These are phyloP conservation scores for Suillia variegata DNA, from an alignment of 2,888 invertebrate species.

Conservation along the genomic window DNA sequence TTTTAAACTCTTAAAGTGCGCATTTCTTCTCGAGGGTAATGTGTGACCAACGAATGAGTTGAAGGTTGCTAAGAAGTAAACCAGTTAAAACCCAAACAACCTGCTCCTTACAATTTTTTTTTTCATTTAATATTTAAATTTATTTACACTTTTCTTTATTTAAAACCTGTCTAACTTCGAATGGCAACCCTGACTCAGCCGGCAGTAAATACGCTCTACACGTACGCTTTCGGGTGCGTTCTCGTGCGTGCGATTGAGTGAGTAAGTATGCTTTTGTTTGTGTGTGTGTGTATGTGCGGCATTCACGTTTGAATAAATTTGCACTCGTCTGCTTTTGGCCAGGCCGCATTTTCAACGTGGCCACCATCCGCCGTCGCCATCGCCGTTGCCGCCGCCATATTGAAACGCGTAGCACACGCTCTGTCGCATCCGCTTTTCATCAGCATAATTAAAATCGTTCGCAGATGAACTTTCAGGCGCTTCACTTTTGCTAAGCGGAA, in stretches of 20 bases:
- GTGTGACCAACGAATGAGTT: too few relatives aligned
- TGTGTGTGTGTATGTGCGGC: neutral
- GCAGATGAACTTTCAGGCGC: neutral
- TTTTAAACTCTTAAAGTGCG: too few relatives aligned
- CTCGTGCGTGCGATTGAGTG: neutral
- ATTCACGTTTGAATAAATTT: neutral
- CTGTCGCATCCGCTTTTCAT: neutral
- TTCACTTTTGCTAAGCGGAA: neutral
- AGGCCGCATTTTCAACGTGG: neutral
- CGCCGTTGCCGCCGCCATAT: neutral
- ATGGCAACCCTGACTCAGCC: too few relatives aligned
- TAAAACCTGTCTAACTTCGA: too few relatives aligned
- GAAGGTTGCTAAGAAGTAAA: too few relatives aligned
- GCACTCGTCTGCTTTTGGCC: neutral
- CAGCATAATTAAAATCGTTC: slow-evolving; percentile 1
- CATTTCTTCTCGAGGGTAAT: too few relatives aligned
- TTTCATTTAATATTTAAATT: too few relatives aligned
- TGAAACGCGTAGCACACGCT: neutral
- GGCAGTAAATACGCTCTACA: neutral
- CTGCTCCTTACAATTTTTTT: neutral
- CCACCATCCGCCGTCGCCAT: neutral
- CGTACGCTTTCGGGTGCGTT: neutral
- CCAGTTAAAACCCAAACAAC: too few relatives aligned
- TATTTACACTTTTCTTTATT: too few relatives aligned
- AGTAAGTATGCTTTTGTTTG: neutral